These are phyloP conservation scores for Philopotamus ludificatus DNA, from an alignment of 1,140 invertebrate species.

Conservation along the genomic window DNA sequence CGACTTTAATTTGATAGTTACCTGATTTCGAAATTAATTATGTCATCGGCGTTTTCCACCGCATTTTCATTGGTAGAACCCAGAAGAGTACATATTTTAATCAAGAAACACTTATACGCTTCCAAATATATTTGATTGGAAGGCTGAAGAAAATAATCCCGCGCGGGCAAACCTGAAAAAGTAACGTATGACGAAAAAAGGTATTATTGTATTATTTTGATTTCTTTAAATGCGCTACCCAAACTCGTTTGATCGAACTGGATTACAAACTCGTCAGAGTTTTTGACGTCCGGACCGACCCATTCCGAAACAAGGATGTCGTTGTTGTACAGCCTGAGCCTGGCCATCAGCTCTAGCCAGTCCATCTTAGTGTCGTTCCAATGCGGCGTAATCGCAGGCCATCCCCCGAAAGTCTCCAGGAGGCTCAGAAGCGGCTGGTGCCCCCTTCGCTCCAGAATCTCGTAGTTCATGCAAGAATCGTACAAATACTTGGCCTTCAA, in stretches of 20 bases:
- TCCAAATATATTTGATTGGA: conserved; percentile 68
- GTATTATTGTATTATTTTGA: no score
- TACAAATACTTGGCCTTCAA: conserved; percentile 79
- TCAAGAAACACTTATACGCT: conserved; percentile 77
- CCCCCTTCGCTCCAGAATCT: conserved; percentile 66
- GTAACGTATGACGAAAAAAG: background rate
- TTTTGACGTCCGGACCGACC: conserved; percentile 86
- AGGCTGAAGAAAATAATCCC: conserved; percentile 80
- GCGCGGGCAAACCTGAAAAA: conserved; percentile 68
- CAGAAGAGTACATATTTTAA: conserved; percentile 31
- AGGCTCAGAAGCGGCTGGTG: conserved; percentile 71
- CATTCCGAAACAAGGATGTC: conserved; percentile 80
- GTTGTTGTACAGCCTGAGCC: conserved; percentile 78
- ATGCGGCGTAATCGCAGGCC: conserved; percentile 72
- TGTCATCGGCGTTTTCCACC: conserved; percentile 28
- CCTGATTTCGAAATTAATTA: conserved; percentile 36
- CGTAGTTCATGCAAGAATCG: conserved; percentile 80
- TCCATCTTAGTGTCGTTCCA: conserved; percentile 70
- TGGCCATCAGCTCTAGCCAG: conserved; percentile 73
- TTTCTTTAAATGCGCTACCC: no score
- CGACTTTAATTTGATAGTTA: conserved; percentile 11
- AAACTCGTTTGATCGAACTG: conserved; percentile 88
- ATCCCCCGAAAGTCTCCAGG: conserved; percentile 75
- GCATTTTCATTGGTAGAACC: conserved; percentile 29
- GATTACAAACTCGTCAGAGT: conserved; percentile 82